Evolutionary conservation across 2,888 invertebrate genomes (phyloP), one percentile per base, ranked within the genome.

Genomic region (Sericinus montela): DNA sequence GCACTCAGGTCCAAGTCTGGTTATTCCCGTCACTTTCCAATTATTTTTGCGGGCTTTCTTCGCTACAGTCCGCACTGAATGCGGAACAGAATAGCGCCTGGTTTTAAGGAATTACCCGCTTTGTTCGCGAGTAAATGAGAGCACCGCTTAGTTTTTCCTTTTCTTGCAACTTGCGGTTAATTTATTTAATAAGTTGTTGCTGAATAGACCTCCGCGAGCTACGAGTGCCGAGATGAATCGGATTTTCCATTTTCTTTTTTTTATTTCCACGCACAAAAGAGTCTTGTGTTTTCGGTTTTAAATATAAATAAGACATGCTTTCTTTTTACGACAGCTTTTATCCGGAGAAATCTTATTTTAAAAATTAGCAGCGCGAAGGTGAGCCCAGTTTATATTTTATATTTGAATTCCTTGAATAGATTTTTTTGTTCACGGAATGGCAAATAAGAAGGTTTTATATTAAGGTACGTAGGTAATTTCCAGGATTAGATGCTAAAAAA

Each of bases 101-200:
- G 75, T 72, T 84, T 82, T 77, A 80, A 80, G 84, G 78, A 80
- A 85, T 81, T 82, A 80, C 78, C 71, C 64, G 66, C 70, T 86
- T 84, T 85, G 81, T 84, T 63, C 73, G 57, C 53, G 57, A 60
- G 62, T 65, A 71, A 71, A 68, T 70, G 68, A 70, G 69, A 72
- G 63, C 63, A 64, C 65, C 72, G 72, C 78, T 83, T 80, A 83
- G 82, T 80, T 83, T 76, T 82, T 83, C 82, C 75, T 81, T 80
- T 79, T 74, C 78, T 73, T 67, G 65, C 66, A 76, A 81, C 78
- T 82, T 83, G 82, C 72, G 82, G 84, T 85, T 84, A 85, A 85
- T 86, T 85, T 85, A 85, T 85, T 85, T 82, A 85, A 85, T 85
- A 86, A 86, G 84, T 82, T 82, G 74, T 76, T 79, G 72, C 73